These are phyloP conservation scores for Vireo altiloquus DNA, from an alignment of 2,113 vertebrate genomes.

Conservation along the genomic window DNA sequence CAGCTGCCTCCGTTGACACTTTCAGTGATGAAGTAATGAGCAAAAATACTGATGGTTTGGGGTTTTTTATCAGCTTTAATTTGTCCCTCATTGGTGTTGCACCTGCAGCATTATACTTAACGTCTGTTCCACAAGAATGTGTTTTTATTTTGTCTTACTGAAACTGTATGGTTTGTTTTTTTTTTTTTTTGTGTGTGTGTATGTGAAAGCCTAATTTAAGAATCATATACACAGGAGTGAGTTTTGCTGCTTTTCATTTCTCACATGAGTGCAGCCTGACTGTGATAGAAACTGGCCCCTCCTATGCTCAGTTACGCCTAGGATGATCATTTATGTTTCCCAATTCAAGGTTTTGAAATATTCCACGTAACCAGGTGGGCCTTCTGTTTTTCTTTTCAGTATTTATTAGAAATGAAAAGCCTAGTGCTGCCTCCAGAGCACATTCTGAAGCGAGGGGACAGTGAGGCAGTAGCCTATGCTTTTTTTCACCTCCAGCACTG, in stretches of 20 bases:
- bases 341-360: not conserved
- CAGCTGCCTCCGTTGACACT: not conserved
- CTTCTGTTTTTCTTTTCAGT: constrained; percentile 73
- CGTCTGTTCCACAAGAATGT: not conserved
- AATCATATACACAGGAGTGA: accelerated
- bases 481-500: constrained; percentile 99
- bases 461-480: constrained; percentile 95
- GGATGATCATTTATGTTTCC: not conserved
- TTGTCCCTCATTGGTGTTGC: not conserved
- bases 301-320: accelerated
- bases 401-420: constrained; percentile 99
- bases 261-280: accelerated
- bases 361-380: not conserved
- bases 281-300: not conserved
- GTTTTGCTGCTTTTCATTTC: not conserved
- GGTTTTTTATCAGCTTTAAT: not conserved
- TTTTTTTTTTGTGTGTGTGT: not conserved
- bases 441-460: constrained; percentile 97
- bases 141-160: not conserved
- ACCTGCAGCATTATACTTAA: not conserved
- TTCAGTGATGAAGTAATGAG: not conserved
- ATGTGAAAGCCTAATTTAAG: not conserved
- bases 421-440: constrained; percentile 97
- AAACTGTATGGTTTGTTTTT: not conserved
- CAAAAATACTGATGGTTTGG: not conserved